Evolutionary conservation across 2,888 invertebrate genomes (phyloP).

Genomic region (Pseudococcus longispinus): DNA sequence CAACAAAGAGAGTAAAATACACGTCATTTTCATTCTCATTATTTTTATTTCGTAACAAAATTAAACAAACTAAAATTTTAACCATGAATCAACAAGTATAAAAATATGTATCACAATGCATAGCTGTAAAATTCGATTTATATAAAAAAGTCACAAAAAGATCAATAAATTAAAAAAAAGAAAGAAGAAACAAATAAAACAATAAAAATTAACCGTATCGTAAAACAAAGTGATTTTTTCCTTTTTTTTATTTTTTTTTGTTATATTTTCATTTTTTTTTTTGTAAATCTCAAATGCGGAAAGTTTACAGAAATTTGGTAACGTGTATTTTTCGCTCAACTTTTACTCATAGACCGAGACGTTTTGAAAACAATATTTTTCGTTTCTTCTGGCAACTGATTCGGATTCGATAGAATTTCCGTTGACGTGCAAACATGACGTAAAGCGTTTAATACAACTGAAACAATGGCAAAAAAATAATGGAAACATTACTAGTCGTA

Average conservation of each 20-base stretch:
- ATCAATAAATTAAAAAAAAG: conserved; percentile 37
- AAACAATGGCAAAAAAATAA: neutral
- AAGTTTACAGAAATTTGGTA: conserved; percentile 12
- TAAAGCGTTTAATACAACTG: conserved; percentile 91
- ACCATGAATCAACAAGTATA: conserved; percentile 45
- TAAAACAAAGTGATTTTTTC: conserved; percentile 19
- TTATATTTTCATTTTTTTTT: neutral
- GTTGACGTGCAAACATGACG: conserved; percentile 90
- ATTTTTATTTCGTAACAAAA: conserved; percentile 42
- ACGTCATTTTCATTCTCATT: conserved; percentile 26
- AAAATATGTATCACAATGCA: conserved; percentile 39
- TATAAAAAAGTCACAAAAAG: conserved; percentile 45
- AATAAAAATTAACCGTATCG: conserved; percentile 1
- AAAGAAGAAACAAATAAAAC: neutral
- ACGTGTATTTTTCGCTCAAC: neutral
- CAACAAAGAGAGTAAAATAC: no score
- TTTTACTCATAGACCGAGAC: neutral
- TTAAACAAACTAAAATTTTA: conserved; percentile 44
- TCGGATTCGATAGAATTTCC: conserved; percentile 89
- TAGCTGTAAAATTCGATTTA: conserved; percentile 37
- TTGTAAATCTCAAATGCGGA: neutral
- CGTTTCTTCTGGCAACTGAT: conserved; percentile 88
- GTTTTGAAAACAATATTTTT: conserved; percentile 68
- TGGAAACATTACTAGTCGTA: neutral
- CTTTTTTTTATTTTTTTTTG: no score